A percentile compares a stretch with the other conserved stretches of the same genome.
These are phyloP conservation scores for Puntigrus tetrazona DNA, from an alignment of 2,113 vertebrate genomes.

Conservation along the genomic window DNA sequence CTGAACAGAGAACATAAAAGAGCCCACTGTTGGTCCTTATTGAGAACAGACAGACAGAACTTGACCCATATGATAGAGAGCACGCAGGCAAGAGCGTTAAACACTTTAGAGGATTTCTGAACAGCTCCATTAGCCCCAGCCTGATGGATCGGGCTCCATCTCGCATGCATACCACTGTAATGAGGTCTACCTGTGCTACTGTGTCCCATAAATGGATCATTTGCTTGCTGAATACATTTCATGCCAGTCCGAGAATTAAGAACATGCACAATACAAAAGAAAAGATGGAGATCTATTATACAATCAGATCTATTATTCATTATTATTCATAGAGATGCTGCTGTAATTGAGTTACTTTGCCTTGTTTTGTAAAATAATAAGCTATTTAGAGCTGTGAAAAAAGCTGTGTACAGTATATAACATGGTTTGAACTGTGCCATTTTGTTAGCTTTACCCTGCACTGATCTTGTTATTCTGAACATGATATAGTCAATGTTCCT, in stretches of 20 bases:
- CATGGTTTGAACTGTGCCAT: background rate
- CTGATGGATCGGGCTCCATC: background rate
- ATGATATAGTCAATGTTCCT: no score
- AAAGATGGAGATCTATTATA: background rate
- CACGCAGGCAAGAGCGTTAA: constrained; percentile 18
- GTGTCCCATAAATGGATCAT: constrained; percentile 43
- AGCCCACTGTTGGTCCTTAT: background rate
- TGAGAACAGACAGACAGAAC: constrained; percentile 33
- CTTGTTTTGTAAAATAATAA: background rate
- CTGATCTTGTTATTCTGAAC: background rate
- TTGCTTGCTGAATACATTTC: constrained; percentile 34
- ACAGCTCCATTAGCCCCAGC: constrained; percentile 41
- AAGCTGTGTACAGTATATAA: background rate
- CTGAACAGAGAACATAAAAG: no score
- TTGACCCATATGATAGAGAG: constrained; percentile 26
- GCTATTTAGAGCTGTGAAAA: background rate
- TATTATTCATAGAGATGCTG: background rate
- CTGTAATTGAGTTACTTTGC: background rate
- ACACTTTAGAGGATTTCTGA: constrained; percentile 47
- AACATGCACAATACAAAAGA: constrained; percentile 19
- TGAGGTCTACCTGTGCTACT: constrained; percentile 37
- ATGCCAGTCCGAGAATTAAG: background rate
- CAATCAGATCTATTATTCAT: constrained; percentile 1
- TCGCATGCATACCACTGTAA: constrained; percentile 5
- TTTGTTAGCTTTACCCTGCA: background rate